Evolutionary conservation across 1,140 invertebrate genomes (phyloP), one percentile per base, ranked within the genome.

Genomic region (Ostrea denselamellosa): DNA sequence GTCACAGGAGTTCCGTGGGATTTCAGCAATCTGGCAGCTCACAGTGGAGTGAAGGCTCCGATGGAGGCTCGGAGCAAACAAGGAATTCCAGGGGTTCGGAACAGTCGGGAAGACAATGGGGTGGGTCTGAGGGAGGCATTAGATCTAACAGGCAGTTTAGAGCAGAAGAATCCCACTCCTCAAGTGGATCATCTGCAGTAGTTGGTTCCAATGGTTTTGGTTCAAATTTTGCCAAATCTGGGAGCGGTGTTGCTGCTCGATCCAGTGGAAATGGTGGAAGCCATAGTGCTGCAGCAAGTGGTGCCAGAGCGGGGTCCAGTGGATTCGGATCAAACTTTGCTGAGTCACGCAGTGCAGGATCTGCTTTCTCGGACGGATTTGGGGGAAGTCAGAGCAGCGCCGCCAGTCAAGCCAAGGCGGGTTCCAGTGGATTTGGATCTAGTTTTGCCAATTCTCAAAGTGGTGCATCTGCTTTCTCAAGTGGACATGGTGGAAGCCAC

Each of bases 301-400:
- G 28, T 14, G 22, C 68, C 9, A 25, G 68, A 5, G 68, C 68
- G 9, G 68, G 68, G 68, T 77, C 68, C 28, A 77, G 28, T 28
- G 68, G 68, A 77, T 77, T 77, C 9, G 68, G 68, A 28, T 77
- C 68, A 22, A 77, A 77, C 25, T 77, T 77, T 34, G 68, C 68
- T 34, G 68, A 77, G 28, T 28, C 68, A 22, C 68, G 25, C 9
- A 77, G 25, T 34, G 68, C 22, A 28, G 28, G 22, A 2, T 22
- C 22, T 2, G 68, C 68, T 77, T 77, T 25, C 3, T 34, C 68
- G 4, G 25, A 77, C 28, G 68, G 68, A 77, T 77, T 77, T 28
- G 68, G 68, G 1, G 68, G 28, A 77, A 77, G 68, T 77, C 68
- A 17, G 12, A 28, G 68, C 12, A 10, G 9, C 4, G 22, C 68